These are phyloP conservation scores for Natator depressus DNA, from an alignment of 2,113 vertebrate species.

Conservation along the genomic window DNA sequence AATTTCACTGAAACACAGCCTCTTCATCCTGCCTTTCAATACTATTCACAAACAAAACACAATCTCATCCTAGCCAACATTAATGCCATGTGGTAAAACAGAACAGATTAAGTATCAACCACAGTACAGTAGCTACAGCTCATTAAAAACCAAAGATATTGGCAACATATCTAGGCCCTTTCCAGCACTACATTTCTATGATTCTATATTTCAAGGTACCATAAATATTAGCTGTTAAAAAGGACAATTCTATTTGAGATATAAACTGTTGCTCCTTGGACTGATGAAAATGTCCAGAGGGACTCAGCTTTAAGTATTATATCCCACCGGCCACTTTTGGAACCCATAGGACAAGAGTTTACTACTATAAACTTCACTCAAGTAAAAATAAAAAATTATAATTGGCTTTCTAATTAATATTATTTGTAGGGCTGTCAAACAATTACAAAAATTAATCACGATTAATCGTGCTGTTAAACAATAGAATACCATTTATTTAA, in stretches of 20 bases:
- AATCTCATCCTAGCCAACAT: fast-evolving
- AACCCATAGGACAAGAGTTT: not conserved
- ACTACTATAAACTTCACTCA: not conserved
- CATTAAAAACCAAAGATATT: not conserved
- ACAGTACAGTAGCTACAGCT: fast-evolving
- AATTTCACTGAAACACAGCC: not conserved
- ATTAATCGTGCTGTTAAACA: too few species aligned
- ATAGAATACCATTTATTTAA: too few species aligned
- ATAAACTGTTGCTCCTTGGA: not conserved
- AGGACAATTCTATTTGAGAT: not conserved
- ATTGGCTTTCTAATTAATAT: not conserved
- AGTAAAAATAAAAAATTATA: not conserved
- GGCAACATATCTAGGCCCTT: not conserved
- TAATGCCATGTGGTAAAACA: not conserved
- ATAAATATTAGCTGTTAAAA: not conserved
- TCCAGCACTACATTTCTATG: not conserved
- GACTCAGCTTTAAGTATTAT: not conserved
- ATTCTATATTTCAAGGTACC: not conserved
- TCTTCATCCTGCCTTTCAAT: not conserved
- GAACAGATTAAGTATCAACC: not conserved
- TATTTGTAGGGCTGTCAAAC: not conserved
- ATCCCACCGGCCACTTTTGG: not conserved
- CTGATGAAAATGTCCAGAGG: not conserved
- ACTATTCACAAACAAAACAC: fast-evolving
- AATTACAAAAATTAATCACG: too few species aligned